Evolutionary conservation across 2,888 invertebrate genomes (phyloP), one percentile per base, ranked within the genome.

Genomic region (Diogma glabrata): DNA sequence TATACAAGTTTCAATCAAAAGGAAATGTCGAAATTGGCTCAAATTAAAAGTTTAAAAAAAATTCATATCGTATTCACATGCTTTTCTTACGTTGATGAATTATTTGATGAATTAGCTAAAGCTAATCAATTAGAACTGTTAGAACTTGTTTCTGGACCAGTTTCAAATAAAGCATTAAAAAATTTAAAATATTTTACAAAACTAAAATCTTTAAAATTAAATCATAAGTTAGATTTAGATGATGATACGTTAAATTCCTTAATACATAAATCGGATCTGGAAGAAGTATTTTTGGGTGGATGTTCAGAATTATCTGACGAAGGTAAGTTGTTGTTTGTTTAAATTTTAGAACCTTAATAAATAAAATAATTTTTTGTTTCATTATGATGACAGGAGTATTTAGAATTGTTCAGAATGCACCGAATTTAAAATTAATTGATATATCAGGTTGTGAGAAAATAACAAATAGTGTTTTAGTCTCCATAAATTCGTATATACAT

Each of bases 21-120:
- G 5, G 16, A 2, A 16, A 24, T 54, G 8, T 12, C 10, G 20
- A 9, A 45, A 47, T 47, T 52, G 12, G 26, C 47, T 1, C 23
- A 19, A 26, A 24, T 52, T 6, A 26, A 50, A 12, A 14, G 49
- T 12, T 49, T 52, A 40, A 49, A 23, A 52, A 49, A 48, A 30
- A 30, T 48, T 20, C 48, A 48, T 33, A 19, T 48, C 8, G 33
- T 19, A 10, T 33, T 33, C 14, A 19, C 7, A 10, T 19, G 47
- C 9, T 30, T 20, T 30, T 24, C 14, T 20, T 3, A 47, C 20
- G 19, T 28, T 26, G 23, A 28, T 30, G 26, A 10, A 2, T 48
- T 48, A 28, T 30, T 48, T 19, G 10, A n/a, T 30, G 48, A 30
- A 48, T 33, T 48, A n/a, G 30, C 33, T 8, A 48, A 30, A 14